A percentile compares a stretch with the other conserved stretches of the same genome.
These are phyloP conservation scores for Pyralis farinalis DNA, from an alignment of 2,888 invertebrate species.

Conservation along the genomic window DNA sequence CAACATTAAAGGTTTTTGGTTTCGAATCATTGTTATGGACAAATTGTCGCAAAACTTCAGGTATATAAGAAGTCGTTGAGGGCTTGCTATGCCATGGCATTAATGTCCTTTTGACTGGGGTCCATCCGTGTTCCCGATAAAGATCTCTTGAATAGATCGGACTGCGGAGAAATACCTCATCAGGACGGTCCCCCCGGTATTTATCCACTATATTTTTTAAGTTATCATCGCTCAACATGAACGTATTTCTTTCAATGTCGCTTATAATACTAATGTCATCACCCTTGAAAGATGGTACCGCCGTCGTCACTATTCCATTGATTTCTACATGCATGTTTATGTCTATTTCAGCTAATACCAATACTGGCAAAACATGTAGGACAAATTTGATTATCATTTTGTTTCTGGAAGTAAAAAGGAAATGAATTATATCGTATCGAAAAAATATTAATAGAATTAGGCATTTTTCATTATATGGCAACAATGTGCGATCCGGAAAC, in stretches of 20 bases:
- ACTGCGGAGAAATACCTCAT: constrained; percentile 19
- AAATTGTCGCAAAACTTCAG: constrained; percentile 10
- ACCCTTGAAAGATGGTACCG: constrained; percentile 18
- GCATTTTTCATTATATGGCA: too few relatives aligned
- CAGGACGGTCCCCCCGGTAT: constrained; percentile 25
- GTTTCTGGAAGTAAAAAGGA: constrained; percentile 11
- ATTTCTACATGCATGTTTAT: constrained; percentile 16
- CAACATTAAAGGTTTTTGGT: constrained; percentile 25
- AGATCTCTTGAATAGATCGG: constrained; percentile 31
- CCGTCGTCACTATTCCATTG: constrained; percentile 5
- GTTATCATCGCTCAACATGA: constrained; percentile 27
- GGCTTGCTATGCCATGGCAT: constrained; percentile 22
- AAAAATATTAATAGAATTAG: too few relatives aligned
- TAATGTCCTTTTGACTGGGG: constrained; percentile 27
- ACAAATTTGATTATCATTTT: constrained; percentile 11
- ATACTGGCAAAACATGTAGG: constrained; percentile 9
- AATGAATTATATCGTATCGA: too few relatives aligned
- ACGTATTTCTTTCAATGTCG: constrained; percentile 27
- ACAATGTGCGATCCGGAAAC: too few relatives aligned
- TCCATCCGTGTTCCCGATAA: constrained; percentile 26
- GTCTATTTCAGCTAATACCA: constrained; percentile 13
- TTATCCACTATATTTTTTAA: constrained; percentile 24
- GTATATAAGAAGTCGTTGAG: constrained; percentile 13
- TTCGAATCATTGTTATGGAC: constrained; percentile 22
- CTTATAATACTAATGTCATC: constrained; percentile 23